Evolutionary conservation across 2,888 invertebrate genomes (phyloP).

Genomic region (Lasioglossum zephyrum): DNA sequence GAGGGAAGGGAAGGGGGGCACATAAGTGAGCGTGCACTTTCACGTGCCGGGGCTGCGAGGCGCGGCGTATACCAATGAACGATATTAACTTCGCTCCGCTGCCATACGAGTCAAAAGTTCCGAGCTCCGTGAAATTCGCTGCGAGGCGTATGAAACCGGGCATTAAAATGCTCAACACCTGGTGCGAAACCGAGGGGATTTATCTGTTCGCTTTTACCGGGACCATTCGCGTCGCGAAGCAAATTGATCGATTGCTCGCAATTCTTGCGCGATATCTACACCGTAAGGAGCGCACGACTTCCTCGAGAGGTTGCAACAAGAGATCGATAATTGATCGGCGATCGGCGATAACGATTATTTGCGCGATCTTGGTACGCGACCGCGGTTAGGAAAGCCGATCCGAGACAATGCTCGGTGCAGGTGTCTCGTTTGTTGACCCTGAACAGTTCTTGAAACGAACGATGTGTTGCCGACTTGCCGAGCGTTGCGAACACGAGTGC

Average conservation of each 20-base stretch:
- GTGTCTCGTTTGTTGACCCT: slow-evolving; percentile 28
- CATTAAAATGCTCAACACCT: slow-evolving; percentile 3
- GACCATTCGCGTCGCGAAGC: slow-evolving; percentile 25
- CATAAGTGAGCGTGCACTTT: slow-evolving; percentile 15
- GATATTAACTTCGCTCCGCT: slow-evolving; percentile 25
- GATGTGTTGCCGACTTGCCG: slow-evolving; percentile 6
- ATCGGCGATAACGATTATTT: slow-evolving; percentile 27
- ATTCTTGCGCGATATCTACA: not conserved
- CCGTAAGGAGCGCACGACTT: too few species aligned
- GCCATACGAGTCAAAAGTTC: slow-evolving; percentile 7
- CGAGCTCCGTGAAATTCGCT: not conserved
- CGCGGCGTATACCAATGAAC: not conserved
- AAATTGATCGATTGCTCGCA: slow-evolving; percentile 30
- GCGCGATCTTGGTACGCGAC: slow-evolving; percentile 4
- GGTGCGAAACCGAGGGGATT: not conserved
- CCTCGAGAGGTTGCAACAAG: not conserved
- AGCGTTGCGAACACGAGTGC: not conserved
- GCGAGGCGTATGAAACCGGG: not conserved
- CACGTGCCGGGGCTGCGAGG: not conserved
- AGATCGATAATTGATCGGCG: slow-evolving; percentile 12
- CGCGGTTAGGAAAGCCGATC: not conserved
- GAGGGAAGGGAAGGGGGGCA: not conserved
- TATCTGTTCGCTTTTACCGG: slow-evolving; percentile 31
- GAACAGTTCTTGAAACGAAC: slow-evolving; percentile 51
- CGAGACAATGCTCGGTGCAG: slow-evolving; percentile 27